Evolutionary conservation across 2,113 vertebrate species (phyloP).

Genomic region (Callionymus lyra): DNA sequence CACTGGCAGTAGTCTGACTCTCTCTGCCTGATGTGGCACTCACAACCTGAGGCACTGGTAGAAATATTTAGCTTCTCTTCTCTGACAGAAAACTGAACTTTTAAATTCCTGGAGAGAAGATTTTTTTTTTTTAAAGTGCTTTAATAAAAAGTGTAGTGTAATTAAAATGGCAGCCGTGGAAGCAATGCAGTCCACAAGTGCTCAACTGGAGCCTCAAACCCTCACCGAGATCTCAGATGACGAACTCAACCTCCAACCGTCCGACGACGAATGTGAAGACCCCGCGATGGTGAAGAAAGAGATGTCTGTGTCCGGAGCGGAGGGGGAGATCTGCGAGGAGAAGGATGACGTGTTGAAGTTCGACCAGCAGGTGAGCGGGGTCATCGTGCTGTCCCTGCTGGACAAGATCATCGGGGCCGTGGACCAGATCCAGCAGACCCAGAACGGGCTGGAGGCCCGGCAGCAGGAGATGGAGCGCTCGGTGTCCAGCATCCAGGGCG

Average conservation of each 20-base stretch:
- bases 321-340: constrained; percentile 13
- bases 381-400: constrained; percentile 87
- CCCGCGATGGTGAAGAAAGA: constrained; percentile 29
- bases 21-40: constrained; percentile 61
- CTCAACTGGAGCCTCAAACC: constrained; percentile 41
- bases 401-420: constrained; percentile 97
- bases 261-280: constrained; percentile 59
- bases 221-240: constrained; percentile 69
- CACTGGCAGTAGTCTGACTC: constrained; percentile 52
- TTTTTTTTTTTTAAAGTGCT: background rate
- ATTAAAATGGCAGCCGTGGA: constrained; percentile 56
- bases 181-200: constrained; percentile 49
- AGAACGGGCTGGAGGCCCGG: constrained; percentile 82
- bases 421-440: constrained; percentile 95
- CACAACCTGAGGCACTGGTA: constrained; percentile 49
- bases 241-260: constrained; percentile 56
- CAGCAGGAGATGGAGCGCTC: constrained; percentile 93
- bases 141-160: constrained; percentile 19
- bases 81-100: no score
- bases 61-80: constrained; percentile 41
- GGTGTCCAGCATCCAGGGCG: constrained; percentile 85
- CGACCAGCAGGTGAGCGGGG: constrained; percentile 76
- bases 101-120: no score
- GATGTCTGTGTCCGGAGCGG: constrained; percentile 15
- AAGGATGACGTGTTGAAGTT: constrained; percentile 23